Conservation (phyloP, 2,888 invertebrate species). For the Hirtodrosophila alboralis region DNA sequence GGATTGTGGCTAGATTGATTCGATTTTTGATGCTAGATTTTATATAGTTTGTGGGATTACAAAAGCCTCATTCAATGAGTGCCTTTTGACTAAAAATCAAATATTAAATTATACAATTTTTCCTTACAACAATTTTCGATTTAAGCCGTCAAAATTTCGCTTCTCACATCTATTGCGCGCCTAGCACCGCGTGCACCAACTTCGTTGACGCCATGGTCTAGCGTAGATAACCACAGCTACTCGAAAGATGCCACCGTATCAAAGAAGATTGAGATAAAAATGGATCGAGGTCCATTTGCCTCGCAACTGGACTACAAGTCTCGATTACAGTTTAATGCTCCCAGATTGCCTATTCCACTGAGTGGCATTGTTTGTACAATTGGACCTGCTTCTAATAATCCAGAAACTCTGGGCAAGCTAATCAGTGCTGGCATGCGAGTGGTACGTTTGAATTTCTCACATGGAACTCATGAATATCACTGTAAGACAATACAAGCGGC, state of each 20-base stretch:
- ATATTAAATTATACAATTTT: neutral
- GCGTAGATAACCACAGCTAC: slow-evolving; percentile 5
- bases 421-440: slow-evolving; percentile 98
- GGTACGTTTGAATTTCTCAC: slow-evolving; percentile 97
- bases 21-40: too few species aligned
- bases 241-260: slow-evolving; percentile 6
- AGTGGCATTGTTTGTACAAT: slow-evolving; percentile 99
- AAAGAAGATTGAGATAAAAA: neutral
- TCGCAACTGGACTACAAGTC: slow-evolving; percentile 96
- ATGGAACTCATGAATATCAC: slow-evolving; percentile 97
- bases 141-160: slow-evolving; percentile 38
- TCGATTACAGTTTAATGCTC: slow-evolving; percentile 95
- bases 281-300: slow-evolving; percentile 55
- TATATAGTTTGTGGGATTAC: too few species aligned
- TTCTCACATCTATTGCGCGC: slow-evolving; percentile 11
- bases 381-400: slow-evolving; percentile 92
- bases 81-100: slow-evolving; percentile 1
- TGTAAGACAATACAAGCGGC: slow-evolving; percentile 94
- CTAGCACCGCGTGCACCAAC: slow-evolving; percentile 12
- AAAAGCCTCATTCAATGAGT: too few species aligned
- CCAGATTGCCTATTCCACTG: slow-evolving; percentile 92
- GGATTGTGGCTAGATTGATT: too few species aligned
- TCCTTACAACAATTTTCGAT: slow-evolving; percentile 6
- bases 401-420: slow-evolving; percentile 93
- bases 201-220: neutral